Evolutionary conservation across 2,113 vertebrate genomes (phyloP).

Genomic region (Solea solea): DNA sequence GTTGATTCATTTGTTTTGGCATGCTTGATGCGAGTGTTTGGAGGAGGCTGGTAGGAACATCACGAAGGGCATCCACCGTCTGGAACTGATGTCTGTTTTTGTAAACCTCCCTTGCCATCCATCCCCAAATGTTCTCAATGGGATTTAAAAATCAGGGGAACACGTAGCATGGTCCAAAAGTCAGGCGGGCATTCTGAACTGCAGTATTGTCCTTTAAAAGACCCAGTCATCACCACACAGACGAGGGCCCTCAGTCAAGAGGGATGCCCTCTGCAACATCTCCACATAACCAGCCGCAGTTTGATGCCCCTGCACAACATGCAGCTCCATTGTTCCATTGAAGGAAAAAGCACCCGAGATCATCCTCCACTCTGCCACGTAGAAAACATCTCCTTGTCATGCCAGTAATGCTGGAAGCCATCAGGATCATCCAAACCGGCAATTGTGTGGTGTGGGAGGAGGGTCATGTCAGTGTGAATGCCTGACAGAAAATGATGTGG

Average conservation of each 20-base stretch:
- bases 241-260: constrained; percentile 1
- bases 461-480: neutral
- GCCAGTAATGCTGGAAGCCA: neutral
- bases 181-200: neutral
- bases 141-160: constrained; percentile 17
- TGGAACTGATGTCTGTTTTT: neutral
- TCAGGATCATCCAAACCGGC: neutral
- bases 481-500: neutral
- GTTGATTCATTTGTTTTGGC: neutral
- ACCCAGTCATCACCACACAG: neutral
- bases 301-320: neutral
- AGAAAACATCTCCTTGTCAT: neutral
- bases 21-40: neutral
- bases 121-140: constrained; percentile 1
- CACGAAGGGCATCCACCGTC: neutral
- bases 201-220: neutral
- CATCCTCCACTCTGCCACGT: neutral
- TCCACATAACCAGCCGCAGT: neutral
- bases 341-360: neutral
- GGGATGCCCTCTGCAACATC: constrained; percentile 4
- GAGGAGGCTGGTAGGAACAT: neutral
- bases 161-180: constrained; percentile 2
- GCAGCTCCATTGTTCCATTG: neutral
- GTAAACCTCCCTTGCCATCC: constrained; percentile 8
- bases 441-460: neutral